Evolutionary conservation across 2,797 vertebrate species (phyloP), one percentile per base, ranked within the genome.

Genomic region (Cyprinodon diabolis): DNA sequence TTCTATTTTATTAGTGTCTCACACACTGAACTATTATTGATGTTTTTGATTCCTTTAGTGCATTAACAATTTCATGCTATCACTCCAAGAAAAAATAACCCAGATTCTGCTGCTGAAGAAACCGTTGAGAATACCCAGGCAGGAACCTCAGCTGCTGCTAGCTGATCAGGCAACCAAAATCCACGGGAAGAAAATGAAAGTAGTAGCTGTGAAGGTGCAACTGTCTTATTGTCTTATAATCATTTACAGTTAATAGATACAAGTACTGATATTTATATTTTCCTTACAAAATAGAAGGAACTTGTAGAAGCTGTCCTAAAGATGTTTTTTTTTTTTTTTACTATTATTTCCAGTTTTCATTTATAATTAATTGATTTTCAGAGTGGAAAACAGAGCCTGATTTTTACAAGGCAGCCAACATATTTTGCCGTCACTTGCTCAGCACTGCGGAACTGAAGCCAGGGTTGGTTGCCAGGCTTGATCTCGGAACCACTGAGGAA

Each of bases 391-490:
- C 47, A 52, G 66, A 68, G 48, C 66, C 48, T 35, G 48, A 51
- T 52, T 15, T 68, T 35, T 19, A 30, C 25, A 68, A 68, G 25
- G 47, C 47, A 51, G 66, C 25, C 23, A 52, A 52, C 48, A 51
- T 68, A 15, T 68, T 68, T 35, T 5, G 23, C 25, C 23, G 10
- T 30, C 47, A 68, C 5, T 68, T 68, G 48, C 13, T 68, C 7
- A 30, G 30, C 66, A 19, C 1, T 35, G 25, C 66, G 3, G 66
- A 51, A 68, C 66, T 52, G 14, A 68, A 68, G 25, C 66, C 47
- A 68, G 66, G 30, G 66, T 68, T 68, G 66, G 66, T 68, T 30
- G 66, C 66, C 25, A 52, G 66, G 66, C 48, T 68, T 35, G 66
- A 68, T 35, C 15, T 49, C 5, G 4, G 66, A 68, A 9, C 66